Base-by-base conservation (phyloP, 2,113 vertebrate genomes). In the Alethe castanea region DNA sequence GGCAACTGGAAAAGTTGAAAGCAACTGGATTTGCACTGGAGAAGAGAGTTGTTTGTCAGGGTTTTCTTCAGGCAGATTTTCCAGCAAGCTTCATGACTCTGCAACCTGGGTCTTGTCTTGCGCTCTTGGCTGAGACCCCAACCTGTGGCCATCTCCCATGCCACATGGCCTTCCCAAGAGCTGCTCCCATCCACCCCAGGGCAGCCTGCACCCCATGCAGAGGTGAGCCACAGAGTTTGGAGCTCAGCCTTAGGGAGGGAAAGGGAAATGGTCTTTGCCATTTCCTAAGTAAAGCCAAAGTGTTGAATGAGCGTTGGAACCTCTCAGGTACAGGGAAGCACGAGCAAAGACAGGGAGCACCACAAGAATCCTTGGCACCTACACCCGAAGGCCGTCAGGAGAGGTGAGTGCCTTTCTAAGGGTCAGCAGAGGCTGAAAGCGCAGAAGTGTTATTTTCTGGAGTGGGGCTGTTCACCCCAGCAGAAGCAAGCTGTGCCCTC, bases 91-190 rank as follows among this genome's bases (percentile, higher is more conserved):
- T 23, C 4, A 2, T 12, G 17, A 14, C 18, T 69, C 14, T 19
- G 14, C 11, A 48, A 11, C 24, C 6, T 1, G 2, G 3, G 8
- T 59, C 11, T 14, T 3, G 4, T 6, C 5, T 33, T 31, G 42
- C 20, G 12, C 62, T 52, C 60, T n/a, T 60, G 26, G 8, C 17
- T 42, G 59, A 62, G 3, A 23, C 14, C 8, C 42, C 3, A 3
- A 15, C 4, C 4, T 0, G 0, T 3, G 6, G 15, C 40, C 54
- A 36, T 22, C 17, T 11, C 10, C 14, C 17, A 31, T 10, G 8
- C 7, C 4, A 0, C 0, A 0, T 8, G 8, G 3, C 5, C 24
- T 67, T 40, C 25, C 31, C 14, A 16, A 29, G 12, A n/a, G 48
- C 26, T 47, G 35, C 4, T 77, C 0, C 11, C 48, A 52, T 64